These are phyloP conservation scores for Phainopepla nitens DNA, from an alignment of 2,113 vertebrate species.

Conservation along the genomic window DNA sequence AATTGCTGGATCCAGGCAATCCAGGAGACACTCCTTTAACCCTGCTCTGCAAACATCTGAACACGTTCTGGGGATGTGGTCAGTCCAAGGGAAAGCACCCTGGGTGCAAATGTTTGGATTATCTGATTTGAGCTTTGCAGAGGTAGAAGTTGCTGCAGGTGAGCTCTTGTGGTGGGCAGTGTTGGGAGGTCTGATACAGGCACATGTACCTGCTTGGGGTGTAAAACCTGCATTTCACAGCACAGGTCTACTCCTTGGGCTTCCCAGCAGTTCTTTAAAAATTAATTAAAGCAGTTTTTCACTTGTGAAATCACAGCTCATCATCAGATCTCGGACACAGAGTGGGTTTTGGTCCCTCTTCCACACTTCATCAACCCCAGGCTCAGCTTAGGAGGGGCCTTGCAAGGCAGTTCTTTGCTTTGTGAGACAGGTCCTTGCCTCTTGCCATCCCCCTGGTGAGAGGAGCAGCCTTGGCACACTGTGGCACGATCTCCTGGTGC, in stretches of 20 bases:
- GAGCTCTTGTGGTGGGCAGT: not conserved
- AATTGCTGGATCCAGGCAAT: not conserved
- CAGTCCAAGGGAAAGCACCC: not conserved
- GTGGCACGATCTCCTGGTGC: not conserved
- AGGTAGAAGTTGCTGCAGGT: not conserved
- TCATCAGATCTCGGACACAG: not conserved
- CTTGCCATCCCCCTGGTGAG: fast-evolving
- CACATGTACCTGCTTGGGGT: not conserved
- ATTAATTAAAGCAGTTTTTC: not conserved
- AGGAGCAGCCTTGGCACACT: not conserved
- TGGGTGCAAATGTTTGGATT: not conserved
- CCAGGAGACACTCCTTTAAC: not conserved
- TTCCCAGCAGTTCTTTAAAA: not conserved
- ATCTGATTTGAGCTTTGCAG: not conserved
- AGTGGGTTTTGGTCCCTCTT: not conserved
- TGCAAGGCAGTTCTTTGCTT: not conserved
- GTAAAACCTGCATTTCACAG: not conserved
- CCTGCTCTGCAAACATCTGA: not conserved
- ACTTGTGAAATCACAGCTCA: not conserved
- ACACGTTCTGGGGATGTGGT: not conserved
- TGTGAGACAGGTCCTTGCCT: not conserved
- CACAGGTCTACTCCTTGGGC: not conserved
- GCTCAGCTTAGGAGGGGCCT: not conserved
- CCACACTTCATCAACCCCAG: not conserved
- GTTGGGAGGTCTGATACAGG: not conserved